Conservation (phyloP, 2,888 invertebrate genomes). For the Platycheirus rosarum region DNA sequence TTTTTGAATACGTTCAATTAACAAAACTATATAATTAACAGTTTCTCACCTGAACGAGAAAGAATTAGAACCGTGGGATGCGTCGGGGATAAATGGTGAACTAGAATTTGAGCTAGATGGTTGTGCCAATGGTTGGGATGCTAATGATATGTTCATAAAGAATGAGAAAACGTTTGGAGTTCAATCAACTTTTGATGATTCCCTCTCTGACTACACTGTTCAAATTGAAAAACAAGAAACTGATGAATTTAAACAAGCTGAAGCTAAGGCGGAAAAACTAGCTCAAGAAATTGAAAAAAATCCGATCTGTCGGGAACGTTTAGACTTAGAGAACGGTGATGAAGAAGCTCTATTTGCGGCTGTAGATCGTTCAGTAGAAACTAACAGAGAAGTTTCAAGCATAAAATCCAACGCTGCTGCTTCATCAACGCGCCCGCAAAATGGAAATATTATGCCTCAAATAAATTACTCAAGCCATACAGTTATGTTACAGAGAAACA, state of each 20-base stretch:
- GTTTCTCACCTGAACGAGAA: slow-evolving; percentile 83
- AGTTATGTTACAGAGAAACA: slow-evolving; percentile 64
- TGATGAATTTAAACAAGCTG: slow-evolving; percentile 89
- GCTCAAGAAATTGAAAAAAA: slow-evolving; percentile 96
- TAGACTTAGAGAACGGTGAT: slow-evolving; percentile 95
- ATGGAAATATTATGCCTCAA: slow-evolving; percentile 18
- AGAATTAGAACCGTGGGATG: slow-evolving; percentile 95
- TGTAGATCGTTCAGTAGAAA: slow-evolving; percentile 86
- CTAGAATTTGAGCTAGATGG: slow-evolving; percentile 88
- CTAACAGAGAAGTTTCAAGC: slow-evolving; percentile 47
- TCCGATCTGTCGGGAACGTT: slow-evolving; percentile 90
- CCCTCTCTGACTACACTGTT: slow-evolving; percentile 95
- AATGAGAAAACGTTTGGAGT: slow-evolving; percentile 97
- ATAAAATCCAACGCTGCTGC: slow-evolving; percentile 27
- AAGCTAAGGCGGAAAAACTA: slow-evolving; percentile 91
- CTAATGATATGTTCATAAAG: slow-evolving; percentile 97
- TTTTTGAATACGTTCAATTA: no score
- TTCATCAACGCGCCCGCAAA: slow-evolving; percentile 29
- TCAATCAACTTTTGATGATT: slow-evolving; percentile 95
- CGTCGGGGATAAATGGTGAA: slow-evolving; percentile 84
- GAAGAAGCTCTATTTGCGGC: slow-evolving; percentile 95
- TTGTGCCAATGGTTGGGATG: slow-evolving; percentile 97
- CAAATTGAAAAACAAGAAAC: slow-evolving; percentile 93
- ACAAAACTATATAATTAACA: slow-evolving; percentile 63
- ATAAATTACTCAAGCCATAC: slow-evolving; percentile 37